Evolutionary conservation across 2,888 invertebrate species (phyloP), one percentile per base, ranked within the genome.

Genomic region (Diplazon laetatorius): DNA sequence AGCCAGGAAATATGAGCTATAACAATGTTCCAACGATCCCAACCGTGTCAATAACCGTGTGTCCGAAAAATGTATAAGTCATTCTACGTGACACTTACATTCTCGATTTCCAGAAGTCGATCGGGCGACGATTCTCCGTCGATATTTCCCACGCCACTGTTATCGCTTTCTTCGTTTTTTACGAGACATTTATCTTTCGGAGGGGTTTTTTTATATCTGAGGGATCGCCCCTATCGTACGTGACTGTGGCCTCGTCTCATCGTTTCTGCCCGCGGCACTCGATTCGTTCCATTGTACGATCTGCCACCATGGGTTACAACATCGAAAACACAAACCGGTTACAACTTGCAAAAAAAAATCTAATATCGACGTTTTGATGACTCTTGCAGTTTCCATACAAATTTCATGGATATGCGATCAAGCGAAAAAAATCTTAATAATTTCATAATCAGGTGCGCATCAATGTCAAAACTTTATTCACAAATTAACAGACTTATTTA

Each of bases 41-140:
- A 30, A 30, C 30, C 6, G 2, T 30, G 2, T 6, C 30, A 30
- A 30, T 6, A 30, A 30, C 30, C 4, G 30, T 30, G 30, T 30
- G 30, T 2, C 35, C 30, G 37, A 35, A 25, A 14, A 22, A 50
- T 25, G 12, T 55, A 39, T 44, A 0, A 1, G 63, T 35, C 44
- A 57, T 46, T 39, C 20, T 25, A 72, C 48, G 39, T 14, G 39
- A 16, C 37, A 59, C 76, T 18, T 35, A 66, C 55, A 55, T 14
- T 71, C 62, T 77, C 57, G 62, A 39, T 14, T 68, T 68, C 66
- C 66, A 16, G 20, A 42, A 9, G 46, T 63, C 46, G 55, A 62
- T 52, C 46, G 18, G 39, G 14, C 8, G 20, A 18, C 39, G 52
- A 60, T 71, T 71, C 65, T 60, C 44, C 50, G 52, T 46, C 66